Evolutionary conservation across 2,888 invertebrate species (phyloP), one percentile per base, ranked within the genome.

Genomic region (Tuberolachnus salignus): DNA sequence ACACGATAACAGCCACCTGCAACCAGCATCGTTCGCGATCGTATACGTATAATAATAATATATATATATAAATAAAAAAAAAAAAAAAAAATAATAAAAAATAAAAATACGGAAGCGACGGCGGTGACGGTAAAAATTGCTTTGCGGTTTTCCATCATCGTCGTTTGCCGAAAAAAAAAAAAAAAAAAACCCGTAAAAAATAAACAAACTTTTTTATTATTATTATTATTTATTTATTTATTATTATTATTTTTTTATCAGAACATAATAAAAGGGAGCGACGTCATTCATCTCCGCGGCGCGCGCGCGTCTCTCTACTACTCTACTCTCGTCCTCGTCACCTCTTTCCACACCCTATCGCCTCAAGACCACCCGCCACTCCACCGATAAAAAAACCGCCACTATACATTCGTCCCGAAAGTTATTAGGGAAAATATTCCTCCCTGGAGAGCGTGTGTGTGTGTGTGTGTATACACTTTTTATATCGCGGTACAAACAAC

Each of bases 401-500:
- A 13, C 26, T 16, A n/a, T n/a, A 23, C 55, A 34, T 63, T 34
- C 42, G 4, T 23, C 3, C 44, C 13, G 13, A 53, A 57, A 75
- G 75, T 75, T 75, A 75, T 75, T 75, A 75, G 66, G 57, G 46
- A 75, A 75, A 67, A 75, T 75, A 75, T 75, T 67, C 34, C 57
- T 75, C 66, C 75, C 66, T 14, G 34, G 67, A 57, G 66, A 57
- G 67, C 34, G n/a, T 34, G 34, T 6, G 34, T 6, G 34, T 4
- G 34, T 34, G 34, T 34, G 6, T 34, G 6, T 6, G 6, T 34
- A 34, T 34, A 34, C 57, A 57, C 55, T 67, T 46, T 66, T 57
- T 42, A 34, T n/a, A 61, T 61, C 10, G 8, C 26, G 34, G 57
- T 19, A 46, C 57, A 67, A 66, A 75, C 55, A 66, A 75, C 75